A percentile compares a stretch with the other conserved stretches of the same genome.
Evolutionary conservation across 2,113 vertebrate genomes (phyloP).

Genomic region (Sprattus sprattus): DNA sequence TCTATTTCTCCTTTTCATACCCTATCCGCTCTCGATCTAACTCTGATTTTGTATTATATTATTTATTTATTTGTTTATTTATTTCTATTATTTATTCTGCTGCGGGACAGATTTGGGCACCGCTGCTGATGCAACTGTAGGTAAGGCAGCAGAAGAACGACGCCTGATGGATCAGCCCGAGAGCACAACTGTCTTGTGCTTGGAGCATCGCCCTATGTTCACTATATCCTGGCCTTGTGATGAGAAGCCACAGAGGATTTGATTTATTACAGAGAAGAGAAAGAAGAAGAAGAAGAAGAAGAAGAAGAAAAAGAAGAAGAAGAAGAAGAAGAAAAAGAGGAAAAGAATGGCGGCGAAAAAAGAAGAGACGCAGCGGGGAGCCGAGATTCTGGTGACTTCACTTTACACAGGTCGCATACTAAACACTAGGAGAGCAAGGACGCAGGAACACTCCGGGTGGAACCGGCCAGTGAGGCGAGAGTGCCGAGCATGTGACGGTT

Average conservation of each 20-base stretch:
- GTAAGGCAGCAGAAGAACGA: neutral
- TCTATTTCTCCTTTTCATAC: neutral
- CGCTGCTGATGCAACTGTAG: neutral
- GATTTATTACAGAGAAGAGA: neutral
- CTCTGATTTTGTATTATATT: neutral
- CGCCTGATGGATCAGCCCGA: too few species aligned
- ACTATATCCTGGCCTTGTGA: neutral
- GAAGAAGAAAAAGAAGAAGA: neutral
- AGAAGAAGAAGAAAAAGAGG: neutral
- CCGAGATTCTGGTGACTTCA: neutral
- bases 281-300: slow-evolving; percentile 1
- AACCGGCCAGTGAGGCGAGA: too few species aligned
- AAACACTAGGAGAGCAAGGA: neutral
- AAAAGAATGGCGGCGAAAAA: neutral
- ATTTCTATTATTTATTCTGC: neutral
- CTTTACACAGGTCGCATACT: neutral
- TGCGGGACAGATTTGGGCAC: neutral
- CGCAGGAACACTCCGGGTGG: too few species aligned
- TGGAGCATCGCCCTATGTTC: neutral
- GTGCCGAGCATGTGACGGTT: neutral
- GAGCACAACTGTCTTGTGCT: neutral
- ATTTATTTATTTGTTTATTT: neutral
- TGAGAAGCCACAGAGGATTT: slow-evolving; percentile 15
- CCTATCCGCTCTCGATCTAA: neutral
- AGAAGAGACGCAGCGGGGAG: neutral